Evolutionary conservation across 2,113 vertebrate species (phyloP).

Genomic region (Heteronetta atricapilla): DNA sequence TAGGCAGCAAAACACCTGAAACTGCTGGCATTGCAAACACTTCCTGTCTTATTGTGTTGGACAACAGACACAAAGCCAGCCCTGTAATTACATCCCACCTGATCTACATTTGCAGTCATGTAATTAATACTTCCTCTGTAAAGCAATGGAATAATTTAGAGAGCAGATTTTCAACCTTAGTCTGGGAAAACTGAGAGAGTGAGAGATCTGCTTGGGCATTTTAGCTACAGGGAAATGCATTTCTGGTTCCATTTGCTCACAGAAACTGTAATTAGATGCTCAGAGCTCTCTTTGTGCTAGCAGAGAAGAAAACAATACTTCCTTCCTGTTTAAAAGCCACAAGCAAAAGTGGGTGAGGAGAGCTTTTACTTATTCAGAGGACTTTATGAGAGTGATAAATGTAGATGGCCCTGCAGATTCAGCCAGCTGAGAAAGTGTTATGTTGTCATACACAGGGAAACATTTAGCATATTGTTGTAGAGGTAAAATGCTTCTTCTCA

Average conservation of each 20-base stretch:
- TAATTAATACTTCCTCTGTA: slow-evolving; percentile 87
- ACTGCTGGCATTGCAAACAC: slow-evolving; percentile 72
- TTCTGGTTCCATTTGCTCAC: slow-evolving; percentile 77
- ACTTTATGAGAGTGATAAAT: slow-evolving; percentile 79
- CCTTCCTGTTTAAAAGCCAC: slow-evolving; percentile 78
- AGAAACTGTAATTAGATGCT: slow-evolving; percentile 83
- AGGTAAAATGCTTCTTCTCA: slow-evolving; percentile 47
- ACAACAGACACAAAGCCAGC: slow-evolving; percentile 82
- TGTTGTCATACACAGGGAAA: slow-evolving; percentile 50
- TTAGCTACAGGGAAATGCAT: slow-evolving; percentile 74
- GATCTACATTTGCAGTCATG: slow-evolving; percentile 80
- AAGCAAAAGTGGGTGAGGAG: slow-evolving; percentile 1
- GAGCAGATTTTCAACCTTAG: slow-evolving; percentile 73
- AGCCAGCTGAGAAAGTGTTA: slow-evolving; percentile 51
- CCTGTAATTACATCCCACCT: slow-evolving; percentile 85
- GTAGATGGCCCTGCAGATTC: slow-evolving; percentile 61
- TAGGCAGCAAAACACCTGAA: slow-evolving; percentile 80
- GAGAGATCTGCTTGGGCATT: slow-evolving; percentile 60
- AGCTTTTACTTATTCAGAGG: slow-evolving; percentile 68
- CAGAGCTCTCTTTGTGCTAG: slow-evolving; percentile 78
- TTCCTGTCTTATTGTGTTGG: slow-evolving; percentile 83
- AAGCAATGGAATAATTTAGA: slow-evolving; percentile 81
- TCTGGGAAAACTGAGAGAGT: slow-evolving; percentile 71
- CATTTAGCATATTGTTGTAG: slow-evolving; percentile 40
- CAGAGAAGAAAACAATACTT: slow-evolving; percentile 83